phyloP scores from a whole-genome alignment of 2,797 vertebrate genomes.

The Poecilia picta region DNA sequence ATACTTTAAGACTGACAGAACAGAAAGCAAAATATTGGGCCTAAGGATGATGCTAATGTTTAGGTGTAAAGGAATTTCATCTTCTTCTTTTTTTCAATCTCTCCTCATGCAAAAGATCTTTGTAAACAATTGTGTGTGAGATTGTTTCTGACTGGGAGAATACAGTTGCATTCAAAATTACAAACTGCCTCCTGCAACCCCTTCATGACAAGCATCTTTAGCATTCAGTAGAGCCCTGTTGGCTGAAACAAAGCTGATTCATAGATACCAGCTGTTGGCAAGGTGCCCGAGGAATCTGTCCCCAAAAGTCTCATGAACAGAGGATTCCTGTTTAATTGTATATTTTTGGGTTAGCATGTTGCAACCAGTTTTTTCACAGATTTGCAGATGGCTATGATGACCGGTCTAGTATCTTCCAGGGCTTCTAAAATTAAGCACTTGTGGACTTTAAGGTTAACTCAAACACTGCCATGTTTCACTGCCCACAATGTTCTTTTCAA shows the following conservation, averaged over 20 bases:
- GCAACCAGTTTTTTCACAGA: neutral
- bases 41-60: neutral
- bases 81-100: no score
- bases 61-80: neutral
- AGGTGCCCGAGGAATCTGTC: neutral
- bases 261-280: neutral
- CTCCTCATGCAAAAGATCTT: neutral
- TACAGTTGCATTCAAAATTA: neutral
- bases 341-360: neutral
- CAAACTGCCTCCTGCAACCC: neutral
- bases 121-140: neutral
- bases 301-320: neutral
- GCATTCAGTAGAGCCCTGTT: neutral
- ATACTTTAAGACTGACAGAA: slow-evolving; percentile 1
- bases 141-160: neutral
- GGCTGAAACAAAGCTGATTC: neutral
- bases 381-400: neutral
- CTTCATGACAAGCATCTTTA: no score
- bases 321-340: neutral
- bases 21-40: neutral
- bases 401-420: neutral
- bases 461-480: neutral
- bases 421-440: neutral
- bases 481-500: neutral
- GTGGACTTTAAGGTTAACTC: neutral